These are phyloP conservation scores for Mormyrus iriodes DNA, from an alignment of 2,113 vertebrate genomes.

Conservation along the genomic window DNA sequence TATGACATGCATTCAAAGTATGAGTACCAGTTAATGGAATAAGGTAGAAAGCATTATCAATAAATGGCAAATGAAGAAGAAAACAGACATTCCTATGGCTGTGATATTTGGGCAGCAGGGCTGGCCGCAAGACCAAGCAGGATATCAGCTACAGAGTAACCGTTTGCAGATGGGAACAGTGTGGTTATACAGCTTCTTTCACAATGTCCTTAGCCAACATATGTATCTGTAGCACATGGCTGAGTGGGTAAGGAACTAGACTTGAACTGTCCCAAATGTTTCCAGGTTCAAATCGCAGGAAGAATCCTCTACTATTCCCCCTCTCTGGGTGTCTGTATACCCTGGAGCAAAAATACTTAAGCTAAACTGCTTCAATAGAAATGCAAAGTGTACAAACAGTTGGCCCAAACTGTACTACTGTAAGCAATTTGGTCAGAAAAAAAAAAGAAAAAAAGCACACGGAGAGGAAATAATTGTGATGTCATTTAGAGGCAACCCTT, in stretches of 20 bases:
- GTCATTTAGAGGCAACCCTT: not conserved
- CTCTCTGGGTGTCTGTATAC: not conserved
- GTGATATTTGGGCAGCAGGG: not conserved
- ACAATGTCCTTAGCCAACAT: not conserved
- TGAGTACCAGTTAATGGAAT: not conserved
- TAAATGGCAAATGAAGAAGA: not conserved
- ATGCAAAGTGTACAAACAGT: not conserved
- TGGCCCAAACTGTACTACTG: slow-evolving; percentile 30
- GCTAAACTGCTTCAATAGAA: not conserved
- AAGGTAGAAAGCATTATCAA: not conserved
- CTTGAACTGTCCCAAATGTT: not conserved
- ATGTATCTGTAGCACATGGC: not conserved
- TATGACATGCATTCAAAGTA: not conserved
- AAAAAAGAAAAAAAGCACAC: not conserved
- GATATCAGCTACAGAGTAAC: not conserved
- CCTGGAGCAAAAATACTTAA: not conserved
- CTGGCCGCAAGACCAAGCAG: not conserved
- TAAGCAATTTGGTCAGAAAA: slow-evolving; percentile 19
- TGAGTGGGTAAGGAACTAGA: not conserved
- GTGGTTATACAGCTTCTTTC: not conserved
- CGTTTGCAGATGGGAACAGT: not conserved
- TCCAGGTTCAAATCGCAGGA: not conserved
- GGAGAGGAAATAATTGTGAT: not conserved
- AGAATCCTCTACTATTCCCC: not conserved
- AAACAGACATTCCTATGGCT: not conserved